Percentiles rank a stretch among this genome's conserved stretches.
These are phyloP conservation scores for Theonella swinhoei DNA, from an alignment of 37 sponge, comb jelly and placozoan species.

Conservation along the genomic window DNA sequence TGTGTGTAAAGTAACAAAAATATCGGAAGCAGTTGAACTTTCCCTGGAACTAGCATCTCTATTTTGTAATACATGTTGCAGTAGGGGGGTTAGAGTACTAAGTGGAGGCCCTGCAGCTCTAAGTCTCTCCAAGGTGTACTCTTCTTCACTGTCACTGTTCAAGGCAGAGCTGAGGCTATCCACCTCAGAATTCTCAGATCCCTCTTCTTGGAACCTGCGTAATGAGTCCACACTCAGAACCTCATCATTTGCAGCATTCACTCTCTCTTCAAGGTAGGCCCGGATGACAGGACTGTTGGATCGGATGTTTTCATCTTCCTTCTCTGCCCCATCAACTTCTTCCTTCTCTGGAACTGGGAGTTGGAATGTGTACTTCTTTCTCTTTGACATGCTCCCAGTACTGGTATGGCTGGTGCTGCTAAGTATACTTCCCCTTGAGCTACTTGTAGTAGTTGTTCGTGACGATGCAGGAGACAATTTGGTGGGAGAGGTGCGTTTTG, in stretches of 20 bases:
- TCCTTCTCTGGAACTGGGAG: neutral
- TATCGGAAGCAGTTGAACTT: no score
- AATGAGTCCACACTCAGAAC: conserved; percentile 39
- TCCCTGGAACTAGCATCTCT: neutral
- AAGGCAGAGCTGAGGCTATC: conserved; percentile 47
- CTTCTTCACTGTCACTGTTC: conserved; percentile 11
- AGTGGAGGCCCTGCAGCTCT: conserved; percentile 23
- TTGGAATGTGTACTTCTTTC: neutral
- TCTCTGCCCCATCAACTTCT: neutral
- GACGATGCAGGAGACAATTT: neutral
- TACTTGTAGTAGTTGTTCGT: neutral
- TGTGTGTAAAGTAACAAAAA: no score
- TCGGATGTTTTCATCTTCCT: neutral
- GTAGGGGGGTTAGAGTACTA: neutral
- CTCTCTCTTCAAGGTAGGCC: conserved; percentile 11
- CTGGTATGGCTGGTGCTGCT: neutral
- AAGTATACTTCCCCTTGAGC: neutral
- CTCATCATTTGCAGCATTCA: conserved; percentile 14
- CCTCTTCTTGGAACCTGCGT: conserved; percentile 35
- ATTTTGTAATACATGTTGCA: neutral
- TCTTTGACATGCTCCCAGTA: neutral
- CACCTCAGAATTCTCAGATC: neutral
- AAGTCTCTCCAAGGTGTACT: conserved; percentile 39
- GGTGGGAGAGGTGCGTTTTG: neutral
- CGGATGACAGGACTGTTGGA: conserved; percentile 39